phyloP scores from a whole-genome alignment of 1,140 invertebrate genomes.

The Aphaenogaster rudis region DNA sequence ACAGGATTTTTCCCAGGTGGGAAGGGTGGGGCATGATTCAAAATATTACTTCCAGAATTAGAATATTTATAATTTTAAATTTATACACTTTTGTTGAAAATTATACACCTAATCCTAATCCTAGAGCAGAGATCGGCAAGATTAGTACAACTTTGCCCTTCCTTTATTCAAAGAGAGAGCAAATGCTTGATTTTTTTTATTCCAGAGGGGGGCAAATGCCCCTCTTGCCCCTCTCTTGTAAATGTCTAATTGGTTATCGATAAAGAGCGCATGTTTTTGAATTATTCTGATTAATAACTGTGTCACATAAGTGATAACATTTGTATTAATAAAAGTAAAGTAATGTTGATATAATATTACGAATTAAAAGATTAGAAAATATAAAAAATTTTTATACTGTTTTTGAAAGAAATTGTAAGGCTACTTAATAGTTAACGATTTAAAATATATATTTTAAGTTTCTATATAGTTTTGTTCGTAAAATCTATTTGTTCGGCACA shows the following conservation, averaged over 20 bases:
- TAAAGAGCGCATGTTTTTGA: not conserved
- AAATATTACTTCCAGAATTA: too few relatives aligned
- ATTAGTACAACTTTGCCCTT: too few relatives aligned
- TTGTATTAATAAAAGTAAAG: constrained; percentile 7
- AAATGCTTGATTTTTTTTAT: too few relatives aligned
- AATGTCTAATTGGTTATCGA: not conserved
- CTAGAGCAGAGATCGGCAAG: too few relatives aligned
- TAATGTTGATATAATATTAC: not conserved
- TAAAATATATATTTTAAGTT: not conserved
- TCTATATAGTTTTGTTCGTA: not conserved
- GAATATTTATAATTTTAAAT: too few relatives aligned
- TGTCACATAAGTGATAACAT: not conserved
- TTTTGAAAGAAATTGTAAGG: not conserved
- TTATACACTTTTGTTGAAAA: too few relatives aligned
- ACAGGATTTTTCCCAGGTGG: not conserved
- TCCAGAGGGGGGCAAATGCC: too few relatives aligned
- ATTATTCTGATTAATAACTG: not conserved
- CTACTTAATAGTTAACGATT: not conserved
- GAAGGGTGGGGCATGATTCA: too few relatives aligned
- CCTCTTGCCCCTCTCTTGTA: too few relatives aligned
- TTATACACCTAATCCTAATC: too few relatives aligned
- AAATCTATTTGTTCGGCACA: not conserved
- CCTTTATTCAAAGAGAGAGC: too few relatives aligned
- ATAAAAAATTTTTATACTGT: not conserved
- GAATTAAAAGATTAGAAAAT: not conserved